Evolutionary conservation across 2,888 invertebrate genomes (phyloP).

Genomic region (Andrena chrysosceles): DNA sequence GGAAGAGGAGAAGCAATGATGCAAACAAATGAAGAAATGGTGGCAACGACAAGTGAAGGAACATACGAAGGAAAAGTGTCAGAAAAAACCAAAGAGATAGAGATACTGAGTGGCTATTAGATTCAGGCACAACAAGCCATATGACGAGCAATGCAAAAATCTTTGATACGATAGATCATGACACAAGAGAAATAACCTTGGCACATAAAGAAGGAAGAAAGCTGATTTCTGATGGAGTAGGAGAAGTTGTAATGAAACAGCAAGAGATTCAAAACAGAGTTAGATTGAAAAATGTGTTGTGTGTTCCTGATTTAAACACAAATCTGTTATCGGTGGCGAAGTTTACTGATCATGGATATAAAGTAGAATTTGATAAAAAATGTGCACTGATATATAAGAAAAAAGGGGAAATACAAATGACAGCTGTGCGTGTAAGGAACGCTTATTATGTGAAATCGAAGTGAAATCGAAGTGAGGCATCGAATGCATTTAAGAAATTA

Average conservation of each 20-base stretch:
- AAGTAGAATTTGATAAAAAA: not conserved
- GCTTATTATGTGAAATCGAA: slow-evolving; percentile 8
- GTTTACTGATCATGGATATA: not conserved
- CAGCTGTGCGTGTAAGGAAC: not conserved
- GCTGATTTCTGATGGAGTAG: slow-evolving; percentile 1
- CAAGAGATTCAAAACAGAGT: not conserved
- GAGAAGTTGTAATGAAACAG: slow-evolving; percentile 18
- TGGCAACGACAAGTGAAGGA: not conserved
- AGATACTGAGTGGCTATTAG: slow-evolving; percentile 1
- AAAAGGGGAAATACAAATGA: not conserved
- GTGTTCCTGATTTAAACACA: slow-evolving; percentile 7
- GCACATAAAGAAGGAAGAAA: slow-evolving; percentile 16
- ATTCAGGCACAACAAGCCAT: not conserved
- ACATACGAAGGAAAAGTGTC: too few species aligned
- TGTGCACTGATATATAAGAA: not conserved
- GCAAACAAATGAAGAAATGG: not conserved
- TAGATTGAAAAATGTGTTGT: not conserved
- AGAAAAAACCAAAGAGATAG: not conserved
- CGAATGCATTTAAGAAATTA: not conserved
- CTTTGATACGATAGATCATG: not conserved
- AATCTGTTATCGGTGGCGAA: not conserved
- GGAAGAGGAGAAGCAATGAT: not conserved
- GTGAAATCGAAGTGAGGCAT: slow-evolving; percentile 4
- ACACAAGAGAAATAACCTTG: slow-evolving; percentile 6
- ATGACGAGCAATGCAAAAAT: too few species aligned